phyloP scores from a whole-genome alignment of 2,113 vertebrate species.

The Athene noctua region DNA sequence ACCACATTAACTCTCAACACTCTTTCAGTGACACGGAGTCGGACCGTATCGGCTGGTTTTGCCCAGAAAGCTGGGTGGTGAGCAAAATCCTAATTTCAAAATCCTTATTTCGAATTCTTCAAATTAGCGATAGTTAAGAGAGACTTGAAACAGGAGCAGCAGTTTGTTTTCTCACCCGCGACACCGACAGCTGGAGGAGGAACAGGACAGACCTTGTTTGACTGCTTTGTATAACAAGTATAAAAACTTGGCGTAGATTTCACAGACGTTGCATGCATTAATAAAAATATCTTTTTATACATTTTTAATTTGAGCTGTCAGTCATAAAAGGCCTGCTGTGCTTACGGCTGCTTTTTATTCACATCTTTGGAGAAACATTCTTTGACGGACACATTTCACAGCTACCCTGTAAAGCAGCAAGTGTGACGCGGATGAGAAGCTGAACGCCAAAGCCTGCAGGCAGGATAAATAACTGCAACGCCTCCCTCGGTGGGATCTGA shows the following conservation, averaged over 20 bases:
- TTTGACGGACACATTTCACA: accelerated
- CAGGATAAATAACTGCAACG: neutral
- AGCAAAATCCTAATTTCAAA: neutral
- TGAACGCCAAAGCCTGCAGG: neutral
- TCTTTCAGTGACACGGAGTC: accelerated
- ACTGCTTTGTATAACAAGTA: neutral
- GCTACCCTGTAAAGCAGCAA: neutral
- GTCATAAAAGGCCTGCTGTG: neutral
- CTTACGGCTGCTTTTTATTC: neutral
- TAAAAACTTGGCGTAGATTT: neutral
- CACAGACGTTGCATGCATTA: neutral
- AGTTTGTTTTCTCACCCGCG: neutral
- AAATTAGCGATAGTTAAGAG: neutral
- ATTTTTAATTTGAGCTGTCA: neutral
- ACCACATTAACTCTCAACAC: neutral
- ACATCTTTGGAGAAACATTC: accelerated
- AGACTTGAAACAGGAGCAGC: neutral
- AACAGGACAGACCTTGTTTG: neutral
- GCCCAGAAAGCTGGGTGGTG: neutral
- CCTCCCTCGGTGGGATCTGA: neutral
- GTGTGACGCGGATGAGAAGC: accelerated
- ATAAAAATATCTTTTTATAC: neutral
- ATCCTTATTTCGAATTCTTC: neutral
- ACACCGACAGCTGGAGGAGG: neutral
- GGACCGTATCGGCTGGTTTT: accelerated